Percentiles rank a stretch among this genome's conserved stretches.
Conservation (phyloP, 2,888 invertebrate genomes). For the Athalia rosae region DNA sequence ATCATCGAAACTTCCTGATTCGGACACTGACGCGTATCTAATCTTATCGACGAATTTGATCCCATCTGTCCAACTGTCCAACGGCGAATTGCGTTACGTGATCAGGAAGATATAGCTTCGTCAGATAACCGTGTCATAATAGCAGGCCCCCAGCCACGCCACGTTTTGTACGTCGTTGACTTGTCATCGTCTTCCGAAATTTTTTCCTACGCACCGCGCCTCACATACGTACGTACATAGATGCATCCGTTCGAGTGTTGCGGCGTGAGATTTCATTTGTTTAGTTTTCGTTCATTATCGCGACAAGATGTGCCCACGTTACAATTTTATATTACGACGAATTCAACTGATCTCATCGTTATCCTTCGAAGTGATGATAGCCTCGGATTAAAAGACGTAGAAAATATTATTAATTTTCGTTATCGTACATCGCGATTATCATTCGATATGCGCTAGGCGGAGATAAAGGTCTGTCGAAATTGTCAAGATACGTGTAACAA, state of each 20-base stretch:
- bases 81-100: constrained; percentile 45
- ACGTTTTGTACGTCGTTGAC: constrained; percentile 13
- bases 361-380: no score
- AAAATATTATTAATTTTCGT: no score
- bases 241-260: not conserved
- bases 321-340: no score
- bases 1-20: constrained; percentile 50
- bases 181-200: not conserved
- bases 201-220: not conserved
- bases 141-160: constrained; percentile 19
- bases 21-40: constrained; percentile 44
- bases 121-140: constrained; percentile 40
- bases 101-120: constrained; percentile 50
- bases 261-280: not conserved
- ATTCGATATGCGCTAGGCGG: no score
- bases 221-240: not conserved
- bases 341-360: no score
- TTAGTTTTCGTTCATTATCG: not conserved
- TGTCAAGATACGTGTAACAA: no score
- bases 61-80: constrained; percentile 53
- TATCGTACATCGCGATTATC: no score
- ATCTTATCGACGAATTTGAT: constrained; percentile 55
- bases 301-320: no score
- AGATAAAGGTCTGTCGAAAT: no score
- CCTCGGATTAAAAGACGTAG: no score